These are phyloP conservation scores for Habropoda laboriosa DNA, from an alignment of 1,140 invertebrate genomes.

Conservation along the genomic window DNA sequence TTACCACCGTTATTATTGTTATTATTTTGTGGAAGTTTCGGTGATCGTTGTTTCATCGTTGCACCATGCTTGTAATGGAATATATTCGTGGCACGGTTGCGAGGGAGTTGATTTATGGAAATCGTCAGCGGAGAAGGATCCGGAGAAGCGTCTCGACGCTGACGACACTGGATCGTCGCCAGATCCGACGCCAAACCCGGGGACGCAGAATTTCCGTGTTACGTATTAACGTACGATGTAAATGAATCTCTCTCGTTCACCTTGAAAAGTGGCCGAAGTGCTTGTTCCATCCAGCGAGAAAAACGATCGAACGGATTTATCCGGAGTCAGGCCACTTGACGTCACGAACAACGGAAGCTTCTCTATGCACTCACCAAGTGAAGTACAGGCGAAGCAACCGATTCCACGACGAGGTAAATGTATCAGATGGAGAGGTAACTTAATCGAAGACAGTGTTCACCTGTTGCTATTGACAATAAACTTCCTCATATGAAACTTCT, in stretches of 20 bases:
- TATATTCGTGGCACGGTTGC: not conserved
- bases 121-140: conserved; percentile 28
- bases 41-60: not conserved
- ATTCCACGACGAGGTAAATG: not conserved
- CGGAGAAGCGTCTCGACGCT: conserved; percentile 17
- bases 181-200: conserved; percentile 62
- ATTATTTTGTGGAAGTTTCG: not conserved
- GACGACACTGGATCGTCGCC: conserved; percentile 63
- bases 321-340: not conserved
- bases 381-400: not conserved
- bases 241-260: not conserved
- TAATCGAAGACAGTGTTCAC: conserved; percentile 6
- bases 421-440: not conserved
- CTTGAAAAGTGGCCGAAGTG: not conserved
- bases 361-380: not conserved
- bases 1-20: too few relatives aligned
- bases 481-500: not conserved
- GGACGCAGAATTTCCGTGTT: conserved; percentile 27
- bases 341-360: not conserved
- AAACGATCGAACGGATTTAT: not conserved
- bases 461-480: conserved; percentile 43
- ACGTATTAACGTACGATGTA: conserved; percentile 11
- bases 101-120: conserved; percentile 60
- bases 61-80: not conserved
- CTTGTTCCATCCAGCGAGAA: too few relatives aligned